phyloP scores from a whole-genome alignment of 2,888 invertebrate genomes.

The Bombylius major region DNA sequence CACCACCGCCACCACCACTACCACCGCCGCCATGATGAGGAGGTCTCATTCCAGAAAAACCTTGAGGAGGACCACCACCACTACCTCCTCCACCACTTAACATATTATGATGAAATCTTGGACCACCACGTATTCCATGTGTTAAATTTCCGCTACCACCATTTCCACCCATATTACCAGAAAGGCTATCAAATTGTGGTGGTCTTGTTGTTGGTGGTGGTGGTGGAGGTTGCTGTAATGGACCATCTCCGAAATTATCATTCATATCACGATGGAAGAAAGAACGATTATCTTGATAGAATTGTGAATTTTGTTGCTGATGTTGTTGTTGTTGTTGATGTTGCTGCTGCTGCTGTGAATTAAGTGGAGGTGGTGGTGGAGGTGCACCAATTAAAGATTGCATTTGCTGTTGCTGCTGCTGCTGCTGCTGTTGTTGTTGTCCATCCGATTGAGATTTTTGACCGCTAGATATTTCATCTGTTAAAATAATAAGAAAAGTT shows the following conservation, averaged over 20 bases:
- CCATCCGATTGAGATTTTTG: slow-evolving; percentile 2
- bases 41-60: not conserved
- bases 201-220: not conserved
- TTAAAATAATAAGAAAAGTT: not conserved
- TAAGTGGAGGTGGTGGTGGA: not conserved
- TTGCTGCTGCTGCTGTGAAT: not conserved
- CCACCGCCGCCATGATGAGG: slow-evolving; percentile 6
- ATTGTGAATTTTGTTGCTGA: not conserved
- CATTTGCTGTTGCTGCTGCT: not conserved
- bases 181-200: slow-evolving; percentile 2
- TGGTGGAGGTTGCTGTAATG: not conserved
- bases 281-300: slow-evolving; percentile 7
- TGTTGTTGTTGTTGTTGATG: slow-evolving; percentile 2
- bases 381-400: not conserved
- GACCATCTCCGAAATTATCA: slow-evolving; percentile 5
- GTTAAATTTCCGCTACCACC: not conserved
- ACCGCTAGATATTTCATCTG: slow-evolving; percentile 9
- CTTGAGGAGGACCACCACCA: not conserved
- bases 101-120: slow-evolving; percentile 7
- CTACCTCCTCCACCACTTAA: not conserved
- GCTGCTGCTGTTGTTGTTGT: not conserved
- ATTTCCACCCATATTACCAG: not conserved
- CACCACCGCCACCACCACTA: slow-evolving; percentile 3
- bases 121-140: not conserved
- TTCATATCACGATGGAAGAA: slow-evolving; percentile 9